Percentiles rank a stretch among this genome's conserved stretches.
phyloP scores from a whole-genome alignment of 2,113 vertebrate species.

The Oreotrochilus melanogaster region DNA sequence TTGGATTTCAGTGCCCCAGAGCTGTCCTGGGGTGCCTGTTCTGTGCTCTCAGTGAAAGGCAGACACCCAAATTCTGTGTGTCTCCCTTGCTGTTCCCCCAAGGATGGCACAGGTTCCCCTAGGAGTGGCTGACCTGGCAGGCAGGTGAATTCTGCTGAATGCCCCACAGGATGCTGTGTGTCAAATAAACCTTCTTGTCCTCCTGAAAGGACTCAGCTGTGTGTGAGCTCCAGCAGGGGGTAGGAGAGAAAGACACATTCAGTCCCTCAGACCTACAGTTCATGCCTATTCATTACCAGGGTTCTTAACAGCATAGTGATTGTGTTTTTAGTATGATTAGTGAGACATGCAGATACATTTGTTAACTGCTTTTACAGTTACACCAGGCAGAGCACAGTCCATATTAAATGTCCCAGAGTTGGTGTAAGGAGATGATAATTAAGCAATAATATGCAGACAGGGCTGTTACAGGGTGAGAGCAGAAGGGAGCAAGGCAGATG shows the following conservation, averaged over 20 bases:
- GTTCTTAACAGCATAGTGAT: neutral
- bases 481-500: neutral
- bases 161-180: neutral
- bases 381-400: neutral
- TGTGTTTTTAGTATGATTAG: conserved; percentile 37
- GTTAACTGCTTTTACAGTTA: conserved; percentile 30
- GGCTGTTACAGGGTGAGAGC: conserved; percentile 28
- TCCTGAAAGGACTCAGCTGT: neutral
- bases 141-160: neutral
- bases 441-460: conserved; percentile 46
- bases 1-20: neutral
- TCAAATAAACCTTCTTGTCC: neutral
- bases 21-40: neutral
- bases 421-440: conserved; percentile 49
- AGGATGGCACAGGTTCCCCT: neutral
- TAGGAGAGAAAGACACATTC: neutral
- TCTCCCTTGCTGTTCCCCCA: neutral
- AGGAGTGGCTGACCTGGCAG: neutral
- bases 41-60: neutral
- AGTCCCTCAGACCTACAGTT: neutral
- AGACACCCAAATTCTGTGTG: neutral
- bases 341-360: conserved; percentile 51
- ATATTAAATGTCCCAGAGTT: neutral
- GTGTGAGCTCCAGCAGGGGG: neutral
- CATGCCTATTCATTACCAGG: conserved; percentile 7